Percentiles rank a stretch among this genome's conserved stretches.
phyloP scores from a whole-genome alignment of 2,113 vertebrate species.

The Neolamprologus longior region DNA sequence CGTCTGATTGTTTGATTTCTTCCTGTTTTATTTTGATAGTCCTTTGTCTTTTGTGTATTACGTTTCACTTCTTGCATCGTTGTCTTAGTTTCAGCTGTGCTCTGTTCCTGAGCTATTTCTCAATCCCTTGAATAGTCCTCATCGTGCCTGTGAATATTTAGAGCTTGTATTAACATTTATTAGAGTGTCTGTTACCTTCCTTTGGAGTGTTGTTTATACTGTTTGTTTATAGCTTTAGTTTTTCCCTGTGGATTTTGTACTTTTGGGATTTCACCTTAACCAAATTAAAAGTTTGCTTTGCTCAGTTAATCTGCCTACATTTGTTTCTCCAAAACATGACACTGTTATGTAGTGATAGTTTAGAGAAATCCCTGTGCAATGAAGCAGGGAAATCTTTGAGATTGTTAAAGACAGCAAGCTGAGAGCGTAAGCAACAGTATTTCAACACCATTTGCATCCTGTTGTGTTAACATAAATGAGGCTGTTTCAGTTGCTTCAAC shows the following conservation, averaged over 20 bases:
- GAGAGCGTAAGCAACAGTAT: neutral
- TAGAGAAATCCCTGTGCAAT: neutral
- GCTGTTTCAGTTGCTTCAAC: neutral
- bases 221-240: neutral
- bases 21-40: neutral
- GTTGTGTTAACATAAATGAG: neutral
- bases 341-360: neutral
- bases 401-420: neutral
- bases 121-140: neutral
- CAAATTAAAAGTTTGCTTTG: neutral
- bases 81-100: neutral
- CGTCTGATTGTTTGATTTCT: neutral
- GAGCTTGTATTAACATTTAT: neutral
- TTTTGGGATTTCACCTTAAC: neutral
- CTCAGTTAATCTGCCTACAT: neutral
- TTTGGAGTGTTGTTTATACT: neutral
- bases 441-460: neutral
- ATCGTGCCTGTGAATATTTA: neutral
- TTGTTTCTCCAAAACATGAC: neutral
- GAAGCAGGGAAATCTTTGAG: neutral
- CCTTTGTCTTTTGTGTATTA: neutral
- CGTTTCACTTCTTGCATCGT: neutral
- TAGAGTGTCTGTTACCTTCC: neutral
- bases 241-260: neutral
- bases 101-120: neutral